Base-by-base conservation (phyloP, 2,797 vertebrate genomes). In the Nannoperca australis region DNA sequence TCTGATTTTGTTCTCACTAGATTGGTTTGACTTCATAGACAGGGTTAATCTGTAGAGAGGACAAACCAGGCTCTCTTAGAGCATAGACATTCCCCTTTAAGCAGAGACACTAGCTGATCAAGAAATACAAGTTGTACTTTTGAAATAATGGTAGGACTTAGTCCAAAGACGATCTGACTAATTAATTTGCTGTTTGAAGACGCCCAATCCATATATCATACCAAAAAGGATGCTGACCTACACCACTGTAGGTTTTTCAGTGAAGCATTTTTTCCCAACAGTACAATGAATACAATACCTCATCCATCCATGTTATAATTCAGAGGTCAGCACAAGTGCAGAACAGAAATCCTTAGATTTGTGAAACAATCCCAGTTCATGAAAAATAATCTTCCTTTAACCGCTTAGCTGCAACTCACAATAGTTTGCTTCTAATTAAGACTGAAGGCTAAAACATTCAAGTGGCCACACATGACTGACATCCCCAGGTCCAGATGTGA, bases 401-500 rank as follows among this genome's bases (percentile, higher is more conserved):
- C 49, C 40, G 58, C 59, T 79, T 51, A 74, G 15, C 47, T 59
- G 34, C 20, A 69, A 76, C 63, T 83, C 45, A 70, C 56, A 76
- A 66, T 53, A 74, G 59, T n/a, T 59, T 55, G 38, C 18, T 30
- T 55, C n/a, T 47, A 81, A 82, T 78, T 47, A 86, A 70, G 44
- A 84, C 7, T 40, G 51, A 85, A 50, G 44, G 51, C 70, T 60
- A 54, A 70, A 79, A 24, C 59, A 63, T 78, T 15, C 12, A 69
- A 85, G 38, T 15, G 60, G 61, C n/a, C 54, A 70, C 47, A 59
- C 66, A 77, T 68, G 71, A 88, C 70, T 61, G 76, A 76, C 78
- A 83, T 60, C 47, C 72, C 38, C 32, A 38, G 44, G 66, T 62
- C 79, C 81, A 91, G 83, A 89, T 82, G 79, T 87, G 74, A 81